Conservation (phyloP, 1,140 invertebrate species). For the Odontomachus brunneus region DNA sequence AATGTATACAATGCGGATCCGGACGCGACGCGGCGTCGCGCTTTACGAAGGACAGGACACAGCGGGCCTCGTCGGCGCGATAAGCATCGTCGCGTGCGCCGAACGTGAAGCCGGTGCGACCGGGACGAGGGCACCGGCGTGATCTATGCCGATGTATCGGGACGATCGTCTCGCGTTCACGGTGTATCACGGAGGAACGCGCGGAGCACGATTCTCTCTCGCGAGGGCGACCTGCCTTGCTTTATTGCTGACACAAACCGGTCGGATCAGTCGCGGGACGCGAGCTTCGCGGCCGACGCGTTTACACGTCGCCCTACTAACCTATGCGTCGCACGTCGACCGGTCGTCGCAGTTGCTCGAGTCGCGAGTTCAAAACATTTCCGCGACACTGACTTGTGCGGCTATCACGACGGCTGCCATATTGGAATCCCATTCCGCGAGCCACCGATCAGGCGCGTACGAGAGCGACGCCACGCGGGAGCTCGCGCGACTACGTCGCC, state of each 20-base stretch:
- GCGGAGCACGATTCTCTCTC: conserved; percentile 42
- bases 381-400: conserved; percentile 76
- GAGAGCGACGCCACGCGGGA: conserved; percentile 41
- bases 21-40: conserved; percentile 4
- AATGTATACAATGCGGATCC: conserved; percentile 31
- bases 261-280: conserved; percentile 10
- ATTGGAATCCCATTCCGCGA: conserved; percentile 74
- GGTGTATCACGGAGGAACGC: conserved; percentile 38
- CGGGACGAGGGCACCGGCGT: conserved; percentile 7
- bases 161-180: conserved; percentile 14
- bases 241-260: conserved; percentile 63
- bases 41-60: neutral
- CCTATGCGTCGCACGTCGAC: conserved; percentile 74
- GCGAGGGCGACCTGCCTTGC: conserved; percentile 22
- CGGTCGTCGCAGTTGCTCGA: conserved; percentile 72
- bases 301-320: conserved; percentile 67
- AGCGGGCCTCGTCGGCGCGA: neutral
- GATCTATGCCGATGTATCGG: conserved; percentile 45
- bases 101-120: too few species aligned
- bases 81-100: neutral
- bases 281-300: conserved; percentile 24
- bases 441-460: conserved; percentile 46
- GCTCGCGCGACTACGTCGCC: neutral
- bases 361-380: conserved; percentile 77
- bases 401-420: conserved; percentile 77